Base-by-base conservation (phyloP, 2,888 invertebrate genomes). In the Andrena flavipes region DNA sequence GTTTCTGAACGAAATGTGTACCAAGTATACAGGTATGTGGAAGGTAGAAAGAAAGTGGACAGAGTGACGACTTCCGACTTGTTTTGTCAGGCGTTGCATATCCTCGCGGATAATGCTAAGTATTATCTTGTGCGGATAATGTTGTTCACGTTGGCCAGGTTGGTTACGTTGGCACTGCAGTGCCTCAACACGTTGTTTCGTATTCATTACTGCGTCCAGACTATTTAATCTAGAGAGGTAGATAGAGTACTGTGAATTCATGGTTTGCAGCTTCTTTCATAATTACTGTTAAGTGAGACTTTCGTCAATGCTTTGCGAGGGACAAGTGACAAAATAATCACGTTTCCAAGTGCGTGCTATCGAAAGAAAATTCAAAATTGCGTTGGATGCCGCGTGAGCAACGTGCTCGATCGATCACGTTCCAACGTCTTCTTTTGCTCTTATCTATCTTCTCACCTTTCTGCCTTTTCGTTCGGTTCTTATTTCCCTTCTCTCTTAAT, bases 21-120 rank as follows among this genome's bases (percentile, higher is more conserved):
- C 42, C 4, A 42, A 42, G 16, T 42, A 16, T 42, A 56, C 10
- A 56, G 4, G 13, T 26, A 26, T 20, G 23, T 13, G 26, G 10
- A 20, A 56, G 10, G 56, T 10, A 26, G 23, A 56, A 54, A 23
- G 54, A n/a, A 56, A 67, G 59, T 64, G 59, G 70, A 49, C 35
- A 13, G n/a, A 23, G 65, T 23, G 65, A 69, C 89, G 89, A 87
- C 91, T 91, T 90, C 90, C 90, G 91, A 87, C 89, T 42, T 62
- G 83, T 91, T 92, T 92, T 92, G 89, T 91, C 91, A 91, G 92
- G 91, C 91, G 89, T 92, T 91, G 92, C 91, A 91, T 92, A 91
- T 91, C 84, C 87, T 84, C 80, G 82, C 84, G 82, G 59, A 54
- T 73, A 65, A 16, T 16, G 4, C 42, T 42, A 42, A 16, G 16